Base-by-base conservation (phyloP, 2,888 invertebrate genomes). In the Alitta virens region DNA sequence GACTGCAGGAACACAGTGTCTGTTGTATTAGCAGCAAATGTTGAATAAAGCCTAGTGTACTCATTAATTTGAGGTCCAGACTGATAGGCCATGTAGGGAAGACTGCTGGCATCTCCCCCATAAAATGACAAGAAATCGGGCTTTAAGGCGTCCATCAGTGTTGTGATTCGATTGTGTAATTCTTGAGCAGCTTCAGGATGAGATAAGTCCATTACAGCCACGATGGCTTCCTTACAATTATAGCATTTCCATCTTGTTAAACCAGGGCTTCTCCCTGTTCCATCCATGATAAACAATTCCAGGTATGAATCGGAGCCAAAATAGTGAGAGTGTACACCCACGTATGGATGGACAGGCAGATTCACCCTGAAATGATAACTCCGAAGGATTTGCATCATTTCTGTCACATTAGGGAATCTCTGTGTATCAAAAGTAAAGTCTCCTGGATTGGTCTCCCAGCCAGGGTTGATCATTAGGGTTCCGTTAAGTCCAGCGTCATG, bases 371-470 rank as follows among this genome's bases (percentile, higher is more conserved):
- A 59, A 12, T 26, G 21, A 16, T 52, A 25, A 2, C 27, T 21
- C 7, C 18, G 33, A 2, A 59, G 26, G 25, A 16, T 42, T 12
- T 14, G n/a, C 1, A 59, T 16, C 40, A 59, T 14, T 3, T 12
- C 9, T 14, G 23, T 14, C 9, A 38, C 33, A n/a, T 91, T 82
- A 0, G 90, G 88, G 72, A 94, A 90, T 76, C 89, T 91, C 2
- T 78, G 82, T 25, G 83, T 82, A 69, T 90, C 86, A 65, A 94
- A 91, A 3, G 85, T 86, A 63, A 91, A 83, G 57, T 91, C 90
- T 0, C 94, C 94, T 76, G 94, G 93, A 75, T 91, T 91, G 9
- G 87, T 87, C 78, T 94, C 92, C 94, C 94, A 95, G 23, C 89
- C 86, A 86, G 88, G 57, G 71, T 94, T 87, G 61, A 95, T 91